Percentiles rank a stretch among this genome's conserved stretches.
These are phyloP conservation scores for Scaptomyza tumidula DNA, from an alignment of 2,888 invertebrate species.

Conservation along the genomic window DNA sequence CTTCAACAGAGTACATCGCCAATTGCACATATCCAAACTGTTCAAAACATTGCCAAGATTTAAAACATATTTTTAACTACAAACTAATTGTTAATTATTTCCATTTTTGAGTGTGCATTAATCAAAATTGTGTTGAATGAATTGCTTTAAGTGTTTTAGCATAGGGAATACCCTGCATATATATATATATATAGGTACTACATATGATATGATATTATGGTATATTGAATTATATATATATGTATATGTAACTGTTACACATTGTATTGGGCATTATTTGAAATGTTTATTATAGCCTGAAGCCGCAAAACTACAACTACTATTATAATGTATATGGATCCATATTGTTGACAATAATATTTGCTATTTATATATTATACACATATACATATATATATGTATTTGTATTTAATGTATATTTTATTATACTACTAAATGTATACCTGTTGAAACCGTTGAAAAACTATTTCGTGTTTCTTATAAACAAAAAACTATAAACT, in stretches of 20 bases:
- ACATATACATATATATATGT: constrained; percentile 40
- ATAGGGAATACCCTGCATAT: constrained; percentile 15
- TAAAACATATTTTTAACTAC: constrained; percentile 28
- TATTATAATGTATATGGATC: constrained; percentile 45
- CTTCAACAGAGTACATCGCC: constrained; percentile 40
- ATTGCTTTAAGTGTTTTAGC: constrained; percentile 66
- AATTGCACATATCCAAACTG: constrained; percentile 55
- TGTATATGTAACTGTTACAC: constrained; percentile 65
- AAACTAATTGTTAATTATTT: neutral
- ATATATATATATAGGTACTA: neutral
- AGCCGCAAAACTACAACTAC: constrained; percentile 60
- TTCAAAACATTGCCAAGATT: constrained; percentile 67
- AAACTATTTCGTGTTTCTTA: constrained; percentile 38
- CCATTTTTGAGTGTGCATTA: constrained; percentile 11
- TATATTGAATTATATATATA: constrained; percentile 36
- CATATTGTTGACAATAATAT: constrained; percentile 80
- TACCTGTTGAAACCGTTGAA: constrained; percentile 43
- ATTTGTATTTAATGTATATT: constrained; percentile 53
- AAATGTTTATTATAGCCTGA: constrained; percentile 46
- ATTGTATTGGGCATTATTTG: constrained; percentile 41
- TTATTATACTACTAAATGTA: constrained; percentile 40
- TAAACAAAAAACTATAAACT: constrained; percentile 29
- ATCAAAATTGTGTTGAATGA: constrained; percentile 40
- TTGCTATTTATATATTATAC: constrained; percentile 62
- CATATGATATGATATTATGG: constrained; percentile 3